Evolutionary conservation across 2,888 invertebrate species (phyloP), one percentile per base, ranked within the genome.

Genomic region (Leucania comma): DNA sequence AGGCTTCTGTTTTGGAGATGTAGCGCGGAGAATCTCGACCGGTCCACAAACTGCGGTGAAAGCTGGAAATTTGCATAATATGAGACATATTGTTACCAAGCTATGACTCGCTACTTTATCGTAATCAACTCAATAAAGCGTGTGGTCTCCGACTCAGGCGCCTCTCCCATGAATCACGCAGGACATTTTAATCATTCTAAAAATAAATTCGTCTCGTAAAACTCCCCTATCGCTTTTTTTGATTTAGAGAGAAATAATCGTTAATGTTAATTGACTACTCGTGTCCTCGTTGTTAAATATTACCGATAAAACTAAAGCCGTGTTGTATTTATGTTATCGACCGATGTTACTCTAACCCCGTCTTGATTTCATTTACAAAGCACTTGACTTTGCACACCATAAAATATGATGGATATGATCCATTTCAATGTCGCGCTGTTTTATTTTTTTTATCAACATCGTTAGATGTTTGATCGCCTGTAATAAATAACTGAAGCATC

Each of bases 401-500:
- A 26, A 12, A 5, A 22, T 54, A 22, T 48, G 29, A 68, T 54
- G 35, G 26, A 53, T 63, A 35, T 60, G 57, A 8, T 60, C 57
- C 22, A 78, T 68, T 75, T 69, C 50, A 75, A 53, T 77, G 60
- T 68, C 68, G 38, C 53, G 35, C 17, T 35, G 38, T 63, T 32
- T 9, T 66, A 67, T 60, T 42, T 6, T 57, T 51, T 46, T 17
- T 46, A 58, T 57, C 12, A 38, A 32, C 67, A 64, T 32, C 3
- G 10, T 57, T 6, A 8, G 50, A 70, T 61, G 32, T 68, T 71
- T 56, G 32, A 66, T 72, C 53, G 22, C 61, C 67, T 78, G 83
- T 82, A 88, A 85, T 86, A 90, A 87, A 80, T 87, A 78, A 86
- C 86, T 80, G 87, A 86, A 79, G 84, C 89, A 89, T 91, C 89